Evolutionary conservation across 2,888 invertebrate species (phyloP), one percentile per base, ranked within the genome.

Genomic region (Patella caerulea): DNA sequence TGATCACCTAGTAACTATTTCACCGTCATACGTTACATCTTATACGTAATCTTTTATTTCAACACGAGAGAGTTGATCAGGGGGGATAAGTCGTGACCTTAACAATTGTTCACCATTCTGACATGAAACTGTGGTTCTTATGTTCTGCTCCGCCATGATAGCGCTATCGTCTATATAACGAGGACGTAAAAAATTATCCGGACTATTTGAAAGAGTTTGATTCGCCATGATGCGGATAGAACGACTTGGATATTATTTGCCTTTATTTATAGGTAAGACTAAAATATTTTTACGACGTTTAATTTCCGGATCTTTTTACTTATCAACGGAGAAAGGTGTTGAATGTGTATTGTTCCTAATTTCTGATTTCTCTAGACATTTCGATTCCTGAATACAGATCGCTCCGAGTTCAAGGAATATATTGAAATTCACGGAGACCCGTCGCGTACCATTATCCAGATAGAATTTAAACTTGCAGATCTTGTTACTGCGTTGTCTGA

Each of bases 21-120:
- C 65, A 24, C 65, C 24, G 19, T 24, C 11, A 12, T 24, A 65
- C 65, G 65, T 65, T 65, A 65, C 65, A 65, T 65, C 24, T 65
- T 65, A 65, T 65, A 65, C 65, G 3, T 65, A 65, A 65, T 65
- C 65, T 24, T 24, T 65, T 65, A 14, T 65, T 15, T 11, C 65
- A 65, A 65, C 65, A 65, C 65, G 24, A 24, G 65, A 65, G 65
- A 65, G 65, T 24, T 65, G 65, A 65, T 24, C 11, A 65, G 65
- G 65, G 65, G 65, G 65, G 65, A 65, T 65, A 65, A 65, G 12
- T 65, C 65, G 65, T 65, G 65, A 65, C 65, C 65, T 65, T 65
- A 24, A 24, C 19, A 65, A 65, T 24, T 65, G 65, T 12, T 65
- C 19, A 65, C 19, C 24, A 24, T 65, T 65, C 24, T 65, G 14